Conservation (phyloP, 2,888 invertebrate species). For the Nezara viridula region DNA sequence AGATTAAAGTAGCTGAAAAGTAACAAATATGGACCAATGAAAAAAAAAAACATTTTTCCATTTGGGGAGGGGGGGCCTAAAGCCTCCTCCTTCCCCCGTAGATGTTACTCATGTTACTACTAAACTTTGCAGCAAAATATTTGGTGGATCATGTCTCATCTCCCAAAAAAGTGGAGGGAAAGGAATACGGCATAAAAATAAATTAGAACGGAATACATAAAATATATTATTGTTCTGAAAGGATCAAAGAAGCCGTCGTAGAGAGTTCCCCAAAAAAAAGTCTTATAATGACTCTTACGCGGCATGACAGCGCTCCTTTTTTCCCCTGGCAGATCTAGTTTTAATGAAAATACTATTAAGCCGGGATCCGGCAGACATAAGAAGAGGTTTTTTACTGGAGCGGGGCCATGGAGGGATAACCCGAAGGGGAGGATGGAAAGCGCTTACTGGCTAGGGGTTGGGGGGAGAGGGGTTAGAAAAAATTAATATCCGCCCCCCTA, state of each 20-base stretch:
- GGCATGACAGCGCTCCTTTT: conserved; percentile 5
- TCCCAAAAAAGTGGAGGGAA: neutral
- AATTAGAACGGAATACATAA: neutral
- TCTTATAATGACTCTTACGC: neutral
- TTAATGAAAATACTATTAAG: conserved; percentile 35
- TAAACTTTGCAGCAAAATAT: too few species aligned
- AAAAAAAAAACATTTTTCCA: too few species aligned
- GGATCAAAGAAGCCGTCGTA: neutral
- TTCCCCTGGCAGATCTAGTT: conserved; percentile 17
- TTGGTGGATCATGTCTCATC: too few species aligned
- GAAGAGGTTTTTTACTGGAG: conserved; percentile 31
- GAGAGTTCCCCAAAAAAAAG: neutral
- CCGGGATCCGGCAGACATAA: conserved; percentile 40
- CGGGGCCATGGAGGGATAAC: conserved; percentile 8
- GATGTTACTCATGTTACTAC: too few species aligned
- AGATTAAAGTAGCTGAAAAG: too few species aligned
- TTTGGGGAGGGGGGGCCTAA: too few species aligned
- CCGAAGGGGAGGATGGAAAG: conserved; percentile 49
- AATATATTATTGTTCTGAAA: neutral
- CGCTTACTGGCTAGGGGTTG: conserved; percentile 32
- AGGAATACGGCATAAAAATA: neutral
- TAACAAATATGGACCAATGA: too few species aligned
- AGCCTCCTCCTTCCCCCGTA: too few species aligned
- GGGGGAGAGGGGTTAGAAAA: conserved; percentile 16
- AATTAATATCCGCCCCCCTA: conserved; percentile 26